Percentiles rank a stretch among this genome's conserved stretches.
phyloP scores from a whole-genome alignment of 2,113 vertebrate genomes.

The Pithys albifrons region DNA sequence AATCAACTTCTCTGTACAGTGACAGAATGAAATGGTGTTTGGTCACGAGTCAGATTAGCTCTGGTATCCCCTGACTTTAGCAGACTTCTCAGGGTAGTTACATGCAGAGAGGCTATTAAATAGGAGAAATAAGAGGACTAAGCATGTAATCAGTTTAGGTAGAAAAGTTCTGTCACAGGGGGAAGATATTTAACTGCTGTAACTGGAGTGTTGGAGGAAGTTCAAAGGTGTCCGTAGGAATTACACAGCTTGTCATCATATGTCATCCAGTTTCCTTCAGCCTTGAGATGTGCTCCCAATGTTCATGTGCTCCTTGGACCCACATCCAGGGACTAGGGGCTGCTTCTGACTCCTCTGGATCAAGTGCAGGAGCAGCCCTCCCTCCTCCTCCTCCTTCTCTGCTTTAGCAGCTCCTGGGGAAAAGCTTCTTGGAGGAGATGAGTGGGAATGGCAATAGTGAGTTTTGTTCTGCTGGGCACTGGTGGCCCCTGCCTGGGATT shows the following conservation, averaged over 20 bases:
- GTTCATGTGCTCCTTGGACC: background rate
- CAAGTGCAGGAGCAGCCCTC: background rate
- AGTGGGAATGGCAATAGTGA: too few relatives aligned
- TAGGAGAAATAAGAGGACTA: background rate
- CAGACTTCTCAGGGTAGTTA: background rate
- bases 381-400: background rate
- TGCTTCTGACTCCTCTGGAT: background rate
- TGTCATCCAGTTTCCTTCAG: background rate
- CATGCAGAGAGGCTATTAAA: background rate
- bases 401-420: background rate
- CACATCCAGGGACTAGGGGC: too few relatives aligned
- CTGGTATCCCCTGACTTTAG: background rate
- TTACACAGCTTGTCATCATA: rapidly evolving
- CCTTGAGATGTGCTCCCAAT: background rate
- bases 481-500: background rate
- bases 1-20: background rate
- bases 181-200: background rate
- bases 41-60: background rate
- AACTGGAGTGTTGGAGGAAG: background rate
- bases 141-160: background rate
- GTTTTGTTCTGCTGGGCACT: background rate
- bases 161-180: background rate
- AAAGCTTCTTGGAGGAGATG: background rate
- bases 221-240: background rate
- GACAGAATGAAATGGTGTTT: background rate